A percentile compares a stretch with the other conserved stretches of the same genome.
Conservation (phyloP, 2,113 vertebrate species). For the Nothobranchius kuhntae region DNA sequence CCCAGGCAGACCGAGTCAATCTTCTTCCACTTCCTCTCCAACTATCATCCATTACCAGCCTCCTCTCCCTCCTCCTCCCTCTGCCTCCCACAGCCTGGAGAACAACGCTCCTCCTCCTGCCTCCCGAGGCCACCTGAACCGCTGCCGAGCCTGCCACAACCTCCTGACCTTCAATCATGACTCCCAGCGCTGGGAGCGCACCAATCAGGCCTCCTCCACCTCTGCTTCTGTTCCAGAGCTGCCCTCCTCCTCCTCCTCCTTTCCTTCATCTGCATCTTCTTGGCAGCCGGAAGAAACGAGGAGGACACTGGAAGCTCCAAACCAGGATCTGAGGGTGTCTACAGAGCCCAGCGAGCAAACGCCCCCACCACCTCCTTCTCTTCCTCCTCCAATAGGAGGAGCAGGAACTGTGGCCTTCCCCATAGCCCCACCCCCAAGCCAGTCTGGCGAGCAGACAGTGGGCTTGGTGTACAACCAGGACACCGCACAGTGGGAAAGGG, state of each 20-base stretch:
- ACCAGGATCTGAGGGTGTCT: conserved; percentile 81
- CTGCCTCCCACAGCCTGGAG: conserved; percentile 83
- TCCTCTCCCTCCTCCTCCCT: conserved; percentile 54
- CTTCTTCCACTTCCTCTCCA: conserved; percentile 82
- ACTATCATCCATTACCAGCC: conserved; percentile 79
- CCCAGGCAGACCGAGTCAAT: conserved; percentile 86
- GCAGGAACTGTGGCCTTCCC: conserved; percentile 58
- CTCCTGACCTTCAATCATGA: conserved; percentile 98
- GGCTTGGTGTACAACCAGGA: conserved; percentile 97
- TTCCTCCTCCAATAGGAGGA: conserved; percentile 64
- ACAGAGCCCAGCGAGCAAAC: conserved; percentile 81
- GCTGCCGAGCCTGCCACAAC: conserved; percentile 98
- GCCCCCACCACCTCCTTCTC: conserved; percentile 28
- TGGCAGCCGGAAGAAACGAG: conserved; percentile 77
- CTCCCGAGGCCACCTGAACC: conserved; percentile 91
- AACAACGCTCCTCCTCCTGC: conserved; percentile 82
- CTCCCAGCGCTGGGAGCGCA: conserved; percentile 97
- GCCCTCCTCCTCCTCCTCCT: conserved; percentile 60
- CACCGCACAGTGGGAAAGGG: conserved; percentile 93
- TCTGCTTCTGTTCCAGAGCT: conserved; percentile 74
- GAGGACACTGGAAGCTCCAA: conserved; percentile 75
- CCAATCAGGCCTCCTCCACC: conserved; percentile 84
- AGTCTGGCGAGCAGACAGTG: conserved; percentile 90
- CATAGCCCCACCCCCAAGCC: conserved; percentile 71
- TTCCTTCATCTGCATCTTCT: conserved; percentile 31